Percentiles rank a stretch among this genome's conserved stretches.
phyloP scores from a whole-genome alignment of 2,888 invertebrate species.

The Melinopterus prodromus region DNA sequence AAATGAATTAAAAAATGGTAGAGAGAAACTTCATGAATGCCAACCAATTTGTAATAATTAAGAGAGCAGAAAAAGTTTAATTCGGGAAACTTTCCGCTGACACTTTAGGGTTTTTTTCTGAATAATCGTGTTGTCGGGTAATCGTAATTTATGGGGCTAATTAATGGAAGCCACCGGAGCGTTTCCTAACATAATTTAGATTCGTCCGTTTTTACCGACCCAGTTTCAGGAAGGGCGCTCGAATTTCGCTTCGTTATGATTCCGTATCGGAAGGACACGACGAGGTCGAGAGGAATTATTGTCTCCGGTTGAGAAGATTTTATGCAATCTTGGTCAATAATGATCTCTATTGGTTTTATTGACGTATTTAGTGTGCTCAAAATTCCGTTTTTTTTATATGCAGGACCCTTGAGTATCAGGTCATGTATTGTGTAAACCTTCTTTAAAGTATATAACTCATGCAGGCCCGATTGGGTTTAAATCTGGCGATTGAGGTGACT shows the following conservation, averaged over 20 bases:
- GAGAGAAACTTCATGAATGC: not conserved
- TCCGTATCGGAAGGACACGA: not conserved
- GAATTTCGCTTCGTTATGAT: not conserved
- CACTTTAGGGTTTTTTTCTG: not conserved
- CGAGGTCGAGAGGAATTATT: not conserved
- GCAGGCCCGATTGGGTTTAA: too few species aligned
- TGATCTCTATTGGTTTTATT: not conserved
- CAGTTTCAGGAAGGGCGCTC: not conserved
- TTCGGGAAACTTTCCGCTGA: not conserved
- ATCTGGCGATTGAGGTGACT: too few species aligned
- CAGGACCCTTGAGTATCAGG: too few species aligned
- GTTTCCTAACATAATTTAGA: not conserved
- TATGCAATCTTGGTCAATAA: not conserved
- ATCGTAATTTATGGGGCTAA: not conserved
- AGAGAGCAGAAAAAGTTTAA: not conserved
- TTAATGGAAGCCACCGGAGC: not conserved
- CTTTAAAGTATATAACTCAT: too few species aligned
- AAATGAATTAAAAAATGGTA: not conserved
- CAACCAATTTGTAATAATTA: not conserved
- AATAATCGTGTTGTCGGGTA: conserved; percentile 4
- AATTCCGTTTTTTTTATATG: too few species aligned
- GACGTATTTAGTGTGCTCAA: not conserved
- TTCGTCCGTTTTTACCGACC: not conserved
- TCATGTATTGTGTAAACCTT: too few species aligned
- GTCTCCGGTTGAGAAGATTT: not conserved